phyloP scores from a whole-genome alignment of 2,113 vertebrate genomes.

The Burhinus bistriatus region DNA sequence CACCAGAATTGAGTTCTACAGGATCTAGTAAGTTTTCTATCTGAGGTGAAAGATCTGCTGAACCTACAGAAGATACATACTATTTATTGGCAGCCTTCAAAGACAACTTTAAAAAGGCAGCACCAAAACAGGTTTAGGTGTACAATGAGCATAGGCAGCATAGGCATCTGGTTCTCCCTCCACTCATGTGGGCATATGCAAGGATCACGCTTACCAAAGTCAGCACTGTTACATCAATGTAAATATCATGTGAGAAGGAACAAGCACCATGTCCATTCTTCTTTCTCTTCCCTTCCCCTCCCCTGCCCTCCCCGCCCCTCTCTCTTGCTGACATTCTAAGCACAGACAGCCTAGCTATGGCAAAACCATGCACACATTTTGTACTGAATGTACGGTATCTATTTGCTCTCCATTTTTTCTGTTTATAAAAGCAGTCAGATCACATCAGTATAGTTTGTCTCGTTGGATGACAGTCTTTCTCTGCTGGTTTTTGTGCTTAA shows the following conservation, averaged over 20 bases:
- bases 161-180: neutral
- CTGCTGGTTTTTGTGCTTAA: neutral
- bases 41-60: constrained; percentile 69
- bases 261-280: neutral
- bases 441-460: neutral
- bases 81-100: neutral
- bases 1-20: constrained; percentile 79
- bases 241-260: neutral
- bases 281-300: neutral
- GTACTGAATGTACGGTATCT: neutral
- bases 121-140: neutral
- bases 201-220: rapidly evolving
- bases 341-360: neutral
- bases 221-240: neutral
- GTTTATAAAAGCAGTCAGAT: neutral
- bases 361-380: neutral
- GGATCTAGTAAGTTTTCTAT: constrained; percentile 73
- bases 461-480: neutral
- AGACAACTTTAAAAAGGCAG: neutral
- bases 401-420: neutral
- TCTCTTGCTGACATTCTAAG: neutral
- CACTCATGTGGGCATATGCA: neutral
- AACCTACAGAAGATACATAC: constrained; percentile 35
- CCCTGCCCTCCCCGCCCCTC: neutral
- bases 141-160: neutral